Evolutionary conservation across 2,797 vertebrate genomes (phyloP).

Genomic region (Sus cebifrons): DNA sequence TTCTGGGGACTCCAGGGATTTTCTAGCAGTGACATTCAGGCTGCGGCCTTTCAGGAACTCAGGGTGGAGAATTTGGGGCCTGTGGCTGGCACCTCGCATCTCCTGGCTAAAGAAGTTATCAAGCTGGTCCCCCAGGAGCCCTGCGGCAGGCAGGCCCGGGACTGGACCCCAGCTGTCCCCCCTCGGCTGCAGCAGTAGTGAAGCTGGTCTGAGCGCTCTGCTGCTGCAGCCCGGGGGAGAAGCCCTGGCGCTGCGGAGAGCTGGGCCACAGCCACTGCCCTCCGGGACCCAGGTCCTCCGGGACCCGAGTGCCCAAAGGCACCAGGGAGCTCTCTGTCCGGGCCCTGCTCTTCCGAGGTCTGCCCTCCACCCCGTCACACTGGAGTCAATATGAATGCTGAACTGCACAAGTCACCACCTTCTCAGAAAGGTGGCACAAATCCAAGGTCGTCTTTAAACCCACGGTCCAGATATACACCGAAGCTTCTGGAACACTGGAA

Average conservation of each 20-base stretch:
- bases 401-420: neutral
- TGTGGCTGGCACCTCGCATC: neutral
- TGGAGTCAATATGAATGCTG: neutral
- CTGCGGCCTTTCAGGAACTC: neutral
- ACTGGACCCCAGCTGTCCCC: neutral
- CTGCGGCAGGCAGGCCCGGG: neutral
- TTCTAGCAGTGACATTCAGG: neutral
- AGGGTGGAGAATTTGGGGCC: neutral
- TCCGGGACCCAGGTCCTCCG: neutral
- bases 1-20: neutral
- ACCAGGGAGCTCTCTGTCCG: neutral
- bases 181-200: neutral
- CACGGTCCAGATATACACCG: neutral
- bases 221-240: neutral
- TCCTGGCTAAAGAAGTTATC: neutral
- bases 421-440: neutral
- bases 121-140: neutral
- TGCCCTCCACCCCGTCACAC: neutral
- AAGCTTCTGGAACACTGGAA: neutral
- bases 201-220: neutral
- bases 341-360: conserved; percentile 24
- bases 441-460: conserved; percentile 14
- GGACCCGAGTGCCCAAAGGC: neutral
- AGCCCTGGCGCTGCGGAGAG: neutral
- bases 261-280: neutral